Base-by-base conservation (phyloP, 2,113 vertebrate genomes). In the Beaufortia kweichowensis region DNA sequence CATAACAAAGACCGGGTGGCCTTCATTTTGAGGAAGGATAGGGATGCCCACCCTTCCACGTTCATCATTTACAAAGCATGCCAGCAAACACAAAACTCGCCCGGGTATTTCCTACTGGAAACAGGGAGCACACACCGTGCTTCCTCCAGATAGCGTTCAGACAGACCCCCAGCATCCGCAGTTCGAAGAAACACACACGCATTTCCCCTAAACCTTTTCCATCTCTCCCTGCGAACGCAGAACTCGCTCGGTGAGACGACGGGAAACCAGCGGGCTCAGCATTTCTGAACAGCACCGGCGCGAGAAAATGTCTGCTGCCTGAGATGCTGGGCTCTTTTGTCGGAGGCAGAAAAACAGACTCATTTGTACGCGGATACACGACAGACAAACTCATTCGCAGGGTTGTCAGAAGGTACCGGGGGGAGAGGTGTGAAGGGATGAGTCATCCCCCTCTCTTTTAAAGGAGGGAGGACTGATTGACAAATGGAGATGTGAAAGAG, bases 71-170 rank as follows among this genome's bases (percentile, higher is more conserved):
- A 57, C 48, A 56, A 55, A 68, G 19, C 63, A 59, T 24, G 21
- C 31, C 31, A 70, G 43, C 14, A 9, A 14, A 48, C 15, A 17
- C 43, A 53, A 53, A 53, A 17, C 19, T 53, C 43, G 70, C 50
- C 26, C 39, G 33, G 65, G 46, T 23, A 17, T 64, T 77, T 83
- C 78, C 74, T 74, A 77, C 7, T 3, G 55, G 70, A 19, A 62
- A 21, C 62, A 55, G 55, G 21, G 43, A 69, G 72, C 21, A 33
- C 68, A 57, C 39, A 57, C 26, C 31, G 55, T 83, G 81, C 78
- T 77, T 83, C 81, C 81, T 83, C 46, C 75, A 41, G 78, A 83
- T 79, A 79, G 75, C 21, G 55, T 29, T 71, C 77, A 79, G 10
- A 50, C 53, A 68, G 39, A 31, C 74, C 62, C 56, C 28, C 39